Evolutionary conservation across 2,113 vertebrate species (phyloP).

Genomic region (Amazona guildingii): DNA sequence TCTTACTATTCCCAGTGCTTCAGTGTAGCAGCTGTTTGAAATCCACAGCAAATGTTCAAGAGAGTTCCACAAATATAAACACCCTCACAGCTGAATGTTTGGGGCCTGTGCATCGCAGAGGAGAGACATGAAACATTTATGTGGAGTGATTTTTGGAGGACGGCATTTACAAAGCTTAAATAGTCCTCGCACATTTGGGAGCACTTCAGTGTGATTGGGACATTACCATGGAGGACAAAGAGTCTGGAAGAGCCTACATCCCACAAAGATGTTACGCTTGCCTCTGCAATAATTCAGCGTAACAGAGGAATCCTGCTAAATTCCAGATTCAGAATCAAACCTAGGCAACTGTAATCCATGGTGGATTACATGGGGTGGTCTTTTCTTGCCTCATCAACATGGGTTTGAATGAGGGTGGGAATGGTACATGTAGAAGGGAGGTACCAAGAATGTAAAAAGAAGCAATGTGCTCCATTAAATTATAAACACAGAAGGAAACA

Average conservation of each 20-base stretch:
- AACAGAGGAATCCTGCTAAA: conserved; percentile 52
- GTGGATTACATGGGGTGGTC: background rate
- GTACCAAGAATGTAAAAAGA: background rate
- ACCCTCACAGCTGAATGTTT: conserved; percentile 77
- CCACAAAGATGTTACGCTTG: conserved; percentile 23
- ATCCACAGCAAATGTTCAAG: conserved; percentile 84
- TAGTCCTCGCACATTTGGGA: conserved; percentile 65
- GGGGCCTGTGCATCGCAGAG: conserved; percentile 68
- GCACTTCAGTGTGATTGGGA: conserved; percentile 70
- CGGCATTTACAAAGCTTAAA: conserved; percentile 70
- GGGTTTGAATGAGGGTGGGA: background rate
- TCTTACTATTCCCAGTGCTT: conserved; percentile 85
- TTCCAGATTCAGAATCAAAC: conserved; percentile 18
- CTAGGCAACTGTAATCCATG: background rate
- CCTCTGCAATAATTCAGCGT: conserved; percentile 11
- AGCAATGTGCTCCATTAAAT: background rate
- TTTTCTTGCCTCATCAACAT: background rate
- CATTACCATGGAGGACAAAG: conserved; percentile 64
- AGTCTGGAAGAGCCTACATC: conserved; percentile 40
- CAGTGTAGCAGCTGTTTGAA: conserved; percentile 88
- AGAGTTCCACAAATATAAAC: conserved; percentile 85
- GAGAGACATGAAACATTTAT: conserved; percentile 79
- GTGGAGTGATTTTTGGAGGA: conserved; percentile 68
- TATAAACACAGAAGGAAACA: background rate
- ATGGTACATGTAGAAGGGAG: background rate